Percentiles rank a stretch among this genome's conserved stretches.
Conservation (phyloP, 2,888 invertebrate species). For the Hypercompe scribonia region DNA sequence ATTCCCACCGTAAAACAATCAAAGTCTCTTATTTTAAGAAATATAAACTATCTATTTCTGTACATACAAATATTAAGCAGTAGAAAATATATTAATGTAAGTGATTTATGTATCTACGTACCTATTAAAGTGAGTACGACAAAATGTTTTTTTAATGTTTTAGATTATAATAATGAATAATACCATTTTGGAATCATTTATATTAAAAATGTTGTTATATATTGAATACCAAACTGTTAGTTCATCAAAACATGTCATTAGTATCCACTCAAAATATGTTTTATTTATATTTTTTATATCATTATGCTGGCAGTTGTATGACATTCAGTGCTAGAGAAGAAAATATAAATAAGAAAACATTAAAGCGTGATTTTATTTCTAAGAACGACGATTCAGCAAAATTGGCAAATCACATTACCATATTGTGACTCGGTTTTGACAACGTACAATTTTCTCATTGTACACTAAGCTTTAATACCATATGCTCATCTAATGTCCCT, state of each 20-base stretch:
- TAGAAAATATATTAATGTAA: constrained; percentile 59
- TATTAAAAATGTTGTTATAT: constrained; percentile 34
- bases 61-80: constrained; percentile 68
- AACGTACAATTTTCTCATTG: background rate
- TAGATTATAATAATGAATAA: constrained; percentile 33
- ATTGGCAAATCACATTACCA: background rate
- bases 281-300: constrained; percentile 66
- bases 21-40: constrained; percentile 74
- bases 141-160: constrained; percentile 40
- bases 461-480: background rate
- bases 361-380: constrained; percentile 58
- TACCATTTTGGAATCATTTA: constrained; percentile 41
- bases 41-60: constrained; percentile 68
- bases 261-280: constrained; percentile 48
- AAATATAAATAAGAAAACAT: constrained; percentile 76
- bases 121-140: constrained; percentile 49
- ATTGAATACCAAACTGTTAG: constrained; percentile 30
- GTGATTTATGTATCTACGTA: constrained; percentile 52
- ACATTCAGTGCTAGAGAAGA: constrained; percentile 70
- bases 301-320: constrained; percentile 69
- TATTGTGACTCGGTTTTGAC: background rate
- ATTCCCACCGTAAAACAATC: constrained; percentile 83
- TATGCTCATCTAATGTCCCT: no score
- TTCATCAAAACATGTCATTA: constrained; percentile 40
- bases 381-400: background rate